phyloP scores from a whole-genome alignment of 2,113 vertebrate genomes.

The Protobothrops mucrosquamatus region DNA sequence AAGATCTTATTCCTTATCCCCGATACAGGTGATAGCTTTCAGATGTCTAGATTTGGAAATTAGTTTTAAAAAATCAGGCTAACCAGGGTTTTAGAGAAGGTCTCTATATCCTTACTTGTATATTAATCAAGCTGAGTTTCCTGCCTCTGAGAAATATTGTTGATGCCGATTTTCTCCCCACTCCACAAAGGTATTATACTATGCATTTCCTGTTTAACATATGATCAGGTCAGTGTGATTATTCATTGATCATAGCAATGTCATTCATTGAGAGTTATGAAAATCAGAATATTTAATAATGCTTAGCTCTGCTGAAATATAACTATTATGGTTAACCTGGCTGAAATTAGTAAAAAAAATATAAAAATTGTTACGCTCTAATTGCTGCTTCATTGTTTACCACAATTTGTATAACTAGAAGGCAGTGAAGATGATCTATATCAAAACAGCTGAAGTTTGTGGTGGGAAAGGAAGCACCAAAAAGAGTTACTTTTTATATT shows the following conservation, averaged over 20 bases:
- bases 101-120: background rate
- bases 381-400: background rate
- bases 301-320: background rate
- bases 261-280: background rate
- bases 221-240: background rate
- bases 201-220: background rate
- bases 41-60: background rate
- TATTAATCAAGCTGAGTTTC: background rate
- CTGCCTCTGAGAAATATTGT: background rate
- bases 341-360: background rate
- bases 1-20: background rate
- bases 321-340: background rate
- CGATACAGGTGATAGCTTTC: background rate
- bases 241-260: background rate
- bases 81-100: background rate
- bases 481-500: background rate
- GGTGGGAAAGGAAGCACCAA: background rate
- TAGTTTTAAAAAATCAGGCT: background rate
- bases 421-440: background rate
- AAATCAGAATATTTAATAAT: background rate
- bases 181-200: background rate
- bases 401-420: background rate
- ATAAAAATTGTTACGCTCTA: background rate
- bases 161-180: background rate
- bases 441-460: background rate